Evolutionary conservation across 2,797 vertebrate species (phyloP), one percentile per base, ranked within the genome.

Genomic region (Melanogrammus aeglefinus): DNA sequence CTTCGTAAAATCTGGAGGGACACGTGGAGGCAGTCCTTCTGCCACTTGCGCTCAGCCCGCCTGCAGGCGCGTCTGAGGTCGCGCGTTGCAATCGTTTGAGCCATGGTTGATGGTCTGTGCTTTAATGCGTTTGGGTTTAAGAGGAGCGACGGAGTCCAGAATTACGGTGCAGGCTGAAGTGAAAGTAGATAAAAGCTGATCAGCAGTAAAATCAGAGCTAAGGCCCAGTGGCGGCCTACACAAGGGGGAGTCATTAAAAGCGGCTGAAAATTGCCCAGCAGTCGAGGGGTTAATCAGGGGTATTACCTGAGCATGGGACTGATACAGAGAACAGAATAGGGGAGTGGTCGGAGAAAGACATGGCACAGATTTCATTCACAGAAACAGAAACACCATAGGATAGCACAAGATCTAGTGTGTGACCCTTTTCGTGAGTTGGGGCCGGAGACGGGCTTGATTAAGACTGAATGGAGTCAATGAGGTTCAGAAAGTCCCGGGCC

Each of bases 371-470:
- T 71, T 71, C 72, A 73, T 6, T 73, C 41, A 44, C 41, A 44
- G 44, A 31, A 6, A 75, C 31, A 79, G 35, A 75, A 1, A 79
- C 12, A 73, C 77, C 72, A 79, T 73, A 76, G 0, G 77, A 78
- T 38, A 78, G n/a, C 57, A 81, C 77, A 74, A 72, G 72, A 18
- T 80, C 79, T n/a, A 80, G 24, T 36, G 47, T 77, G 51, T 77
- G 71, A 12, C 71, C 75, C 44, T 41, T 76, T 18, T 79, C 38
- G 35, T 82, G 74, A n/a, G 77, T 79, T 2, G n/a, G 18, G 69
- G 35, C 33, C 74, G 29, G 6, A 78, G 16, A 78, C 44, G n/a
- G 29, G 72, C 72, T 33, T 72, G 57, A 3, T 44, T 51, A 72
- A 21, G 69, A 31, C 41, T 72, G 27, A 33, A 33, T 38, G n/a